A percentile compares a stretch with the other conserved stretches of the same genome.
These are phyloP conservation scores for Clarias macrocephalus DNA, from an alignment of 2,113 vertebrate species.

Conservation along the genomic window DNA sequence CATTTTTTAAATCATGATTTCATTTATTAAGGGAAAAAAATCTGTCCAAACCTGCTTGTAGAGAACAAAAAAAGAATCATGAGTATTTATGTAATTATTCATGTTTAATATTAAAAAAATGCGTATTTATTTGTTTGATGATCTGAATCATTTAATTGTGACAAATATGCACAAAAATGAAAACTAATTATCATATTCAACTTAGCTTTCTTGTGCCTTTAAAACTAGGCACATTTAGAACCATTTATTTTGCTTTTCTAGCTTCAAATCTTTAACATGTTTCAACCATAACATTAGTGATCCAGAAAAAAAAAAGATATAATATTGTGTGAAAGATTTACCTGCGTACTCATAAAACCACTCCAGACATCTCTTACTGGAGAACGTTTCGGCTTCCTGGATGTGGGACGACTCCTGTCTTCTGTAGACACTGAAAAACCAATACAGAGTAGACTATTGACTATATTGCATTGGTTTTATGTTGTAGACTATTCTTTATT, in stretches of 20 bases:
- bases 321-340: constrained; percentile 52
- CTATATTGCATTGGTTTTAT: not conserved
- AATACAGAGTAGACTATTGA: constrained; percentile 9
- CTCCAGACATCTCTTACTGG: constrained; percentile 95
- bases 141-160: not conserved
- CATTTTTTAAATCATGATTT: too few species aligned
- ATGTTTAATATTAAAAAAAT: too few species aligned
- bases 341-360: constrained; percentile 99
- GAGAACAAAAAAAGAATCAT: too few species aligned
- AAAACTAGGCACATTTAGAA: not conserved
- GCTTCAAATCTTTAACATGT: not conserved
- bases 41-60: too few species aligned
- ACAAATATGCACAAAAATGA: not conserved
- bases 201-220: not conserved
- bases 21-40: too few species aligned
- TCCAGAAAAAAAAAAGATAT: not conserved
- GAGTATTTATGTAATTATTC: too few species aligned
- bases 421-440: constrained; percentile 85
- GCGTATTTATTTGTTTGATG: too few species aligned
- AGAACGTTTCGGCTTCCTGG: constrained; percentile 91
- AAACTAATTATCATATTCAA: not conserved
- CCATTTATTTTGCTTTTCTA: not conserved
- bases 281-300: not conserved
- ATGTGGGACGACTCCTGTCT: constrained; percentile 92
- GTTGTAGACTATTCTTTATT: not conserved